Base-by-base conservation (phyloP, 2,113 vertebrate species). In the Pavo muticus region DNA sequence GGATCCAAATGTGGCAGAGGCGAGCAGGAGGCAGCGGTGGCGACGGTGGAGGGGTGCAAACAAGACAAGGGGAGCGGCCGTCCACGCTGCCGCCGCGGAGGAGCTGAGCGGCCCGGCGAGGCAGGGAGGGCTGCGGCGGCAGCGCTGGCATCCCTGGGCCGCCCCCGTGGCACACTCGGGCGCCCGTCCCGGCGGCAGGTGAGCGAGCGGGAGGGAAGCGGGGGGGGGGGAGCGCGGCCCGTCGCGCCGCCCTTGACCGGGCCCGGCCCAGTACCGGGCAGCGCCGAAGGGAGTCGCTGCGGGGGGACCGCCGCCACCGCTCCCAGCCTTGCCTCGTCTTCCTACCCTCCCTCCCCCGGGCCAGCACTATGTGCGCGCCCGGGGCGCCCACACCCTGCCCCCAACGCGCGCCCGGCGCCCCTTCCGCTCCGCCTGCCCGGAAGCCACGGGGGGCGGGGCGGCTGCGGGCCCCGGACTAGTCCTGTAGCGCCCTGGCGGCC, bases 261-360 rank as follows among this genome's bases (percentile, higher is more conserved):
- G 50, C 25, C 24, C 50, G 50, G 50, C 24, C 50, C 50, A 52
- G 50, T 95, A 93, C 94, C 95, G 61, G 88, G 68, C 77, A 90
- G 85, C 61, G 81, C 93, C 91, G 71, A 64, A 94, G 93, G 96
- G 96, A 94, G 94, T 78, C 89, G 91, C 94, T 94, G 95, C 94
- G 71, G 59, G 85, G 78, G 84, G 14, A 91, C 48, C 40, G 69
- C 40, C 13, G 44, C 87, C 27, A 16, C 63, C 42, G 37, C 56
- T 69, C 54, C 14, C 50, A 27, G 24, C 25, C 14, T 52, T 14
- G 48, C 61, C 48, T 69, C 29, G 14, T 61, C 69, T 77, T 48
- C 6, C 35, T 61, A 88, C 82, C 80, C 59, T 24, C 17, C 24
- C 67, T 93, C 79, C 84, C 64, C 24, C 20, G 59, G 80, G 56